Base-by-base conservation (phyloP, 2,797 vertebrate genomes). In the Sebastes glaucus region DNA sequence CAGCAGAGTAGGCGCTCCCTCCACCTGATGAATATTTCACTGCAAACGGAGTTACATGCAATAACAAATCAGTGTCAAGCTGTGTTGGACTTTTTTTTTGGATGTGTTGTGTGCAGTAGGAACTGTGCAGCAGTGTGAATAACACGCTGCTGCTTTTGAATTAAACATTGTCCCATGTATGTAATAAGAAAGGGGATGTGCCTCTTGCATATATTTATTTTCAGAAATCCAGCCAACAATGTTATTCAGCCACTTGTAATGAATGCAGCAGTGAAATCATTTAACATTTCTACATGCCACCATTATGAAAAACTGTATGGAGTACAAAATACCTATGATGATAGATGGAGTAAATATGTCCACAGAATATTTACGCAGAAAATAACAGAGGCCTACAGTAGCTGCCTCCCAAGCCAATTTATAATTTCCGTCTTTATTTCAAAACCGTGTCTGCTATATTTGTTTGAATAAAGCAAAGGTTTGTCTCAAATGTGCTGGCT, bases 11-110 rank as follows among this genome's bases (percentile, higher is more conserved):
- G 62, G 25, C 32, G 46, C 76, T 77, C 38, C 23, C 75, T 86
- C 60, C 68, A 86, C 81, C 78, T 56, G 83, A 89, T 88, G 85
- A 93, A 87, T 85, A 91, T 87, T 88, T 89, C 75, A 84, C 82
- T 28, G 35, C 73, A 80, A 74, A 81, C 75, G 18, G 57, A 71
- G 81, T 78, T 78, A 81, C 71, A 84, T 70, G 79, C 60, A 80
- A 75, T 81, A 85, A 78, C 77, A 87, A 85, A 84, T 88, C 82
- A 88, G 74, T 82, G 82, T 86, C 87, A 84, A 82, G 74, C 82
- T 82, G 78, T 62, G 71, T 59, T 55, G 73, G 68, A 57, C 62
- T 81, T 66, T 71, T 56, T 52, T 75, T 76, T 59, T 16, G n/a
- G 28, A 73, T 30, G 49, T 53, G 69, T 64, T 69, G 30, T 76